Conservation (phyloP, 2,797 vertebrate species). For the Arvicola amphibius region DNA sequence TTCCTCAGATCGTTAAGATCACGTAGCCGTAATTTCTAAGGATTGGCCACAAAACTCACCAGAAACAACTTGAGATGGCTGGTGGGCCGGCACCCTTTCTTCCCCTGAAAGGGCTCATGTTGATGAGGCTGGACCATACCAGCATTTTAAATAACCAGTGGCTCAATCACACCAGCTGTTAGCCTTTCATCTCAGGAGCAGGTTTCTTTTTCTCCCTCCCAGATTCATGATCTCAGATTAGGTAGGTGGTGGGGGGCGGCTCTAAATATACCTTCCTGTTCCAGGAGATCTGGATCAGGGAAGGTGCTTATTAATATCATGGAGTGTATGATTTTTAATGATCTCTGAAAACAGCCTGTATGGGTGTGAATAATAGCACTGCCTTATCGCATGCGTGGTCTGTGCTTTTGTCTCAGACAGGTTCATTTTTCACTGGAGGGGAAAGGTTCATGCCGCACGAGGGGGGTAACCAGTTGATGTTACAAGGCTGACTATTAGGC, state of each 20-base stretch:
- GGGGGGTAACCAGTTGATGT: constrained; percentile 92
- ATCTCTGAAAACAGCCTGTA: constrained; percentile 90
- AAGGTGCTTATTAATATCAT: constrained; percentile 90
- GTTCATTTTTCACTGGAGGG: constrained; percentile 96
- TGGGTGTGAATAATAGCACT: constrained; percentile 91
- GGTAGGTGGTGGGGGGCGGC: constrained; percentile 78
- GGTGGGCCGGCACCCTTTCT: constrained; percentile 64
- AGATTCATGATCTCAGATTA: constrained; percentile 77
- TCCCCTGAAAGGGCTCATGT: constrained; percentile 15
- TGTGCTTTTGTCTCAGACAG: constrained; percentile 94
- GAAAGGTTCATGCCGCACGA: constrained; percentile 92
- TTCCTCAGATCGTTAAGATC: constrained; percentile 85
- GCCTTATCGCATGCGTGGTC: constrained; percentile 89
- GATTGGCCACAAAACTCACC: constrained; percentile 76
- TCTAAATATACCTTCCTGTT: constrained; percentile 86
- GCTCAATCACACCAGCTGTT: constrained; percentile 59
- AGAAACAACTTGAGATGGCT: constrained; percentile 70
- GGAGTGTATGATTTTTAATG: constrained; percentile 89
- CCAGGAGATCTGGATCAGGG: constrained; percentile 82
- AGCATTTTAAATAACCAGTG: constrained; percentile 75
- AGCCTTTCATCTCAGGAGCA: constrained; percentile 60
- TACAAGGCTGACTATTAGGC: constrained; percentile 92
- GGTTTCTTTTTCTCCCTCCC: constrained; percentile 62
- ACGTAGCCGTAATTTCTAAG: constrained; percentile 83
- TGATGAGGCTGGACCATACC: constrained; percentile 61